Percentiles rank a stretch among this genome's conserved stretches.
Evolutionary conservation across 2,797 vertebrate genomes (phyloP).

Genomic region (Myoxocephalus aenaeus): DNA sequence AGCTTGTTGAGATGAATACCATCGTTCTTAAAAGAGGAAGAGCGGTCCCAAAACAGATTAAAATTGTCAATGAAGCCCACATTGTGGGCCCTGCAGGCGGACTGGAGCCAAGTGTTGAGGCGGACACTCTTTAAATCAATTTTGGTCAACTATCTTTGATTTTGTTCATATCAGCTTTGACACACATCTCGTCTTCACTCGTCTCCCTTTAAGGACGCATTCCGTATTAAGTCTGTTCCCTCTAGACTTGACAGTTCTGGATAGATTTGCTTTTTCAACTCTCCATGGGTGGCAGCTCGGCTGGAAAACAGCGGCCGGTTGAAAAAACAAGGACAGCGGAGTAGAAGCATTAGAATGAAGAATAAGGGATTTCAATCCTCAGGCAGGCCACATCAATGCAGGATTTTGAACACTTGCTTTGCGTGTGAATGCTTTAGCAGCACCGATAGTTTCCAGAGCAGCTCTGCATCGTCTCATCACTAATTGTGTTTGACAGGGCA

Average conservation of each 20-base stretch:
- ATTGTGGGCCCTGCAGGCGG: too few relatives aligned
- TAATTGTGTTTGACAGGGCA: background rate
- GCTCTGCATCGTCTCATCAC: background rate
- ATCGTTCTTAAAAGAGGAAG: too few relatives aligned
- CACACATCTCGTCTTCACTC: conserved; percentile 12
- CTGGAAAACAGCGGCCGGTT: conserved; percentile 32
- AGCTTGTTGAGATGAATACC: too few relatives aligned
- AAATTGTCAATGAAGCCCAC: too few relatives aligned
- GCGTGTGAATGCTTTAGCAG: conserved; percentile 9
- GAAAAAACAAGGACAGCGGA: conserved; percentile 18
- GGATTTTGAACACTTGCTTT: conserved; percentile 10
- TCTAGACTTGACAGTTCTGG: conserved; percentile 45
- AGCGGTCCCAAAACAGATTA: too few relatives aligned
- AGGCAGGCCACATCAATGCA: conserved; percentile 3
- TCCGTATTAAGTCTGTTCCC: conserved; percentile 22
- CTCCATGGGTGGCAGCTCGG: conserved; percentile 33
- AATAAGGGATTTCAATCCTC: conserved; percentile 15
- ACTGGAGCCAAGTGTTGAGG: too few relatives aligned
- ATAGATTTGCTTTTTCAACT: conserved; percentile 36
- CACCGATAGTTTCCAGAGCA: background rate
- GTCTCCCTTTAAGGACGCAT: conserved; percentile 17
- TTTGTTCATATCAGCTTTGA: background rate
- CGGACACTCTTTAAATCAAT: too few relatives aligned
- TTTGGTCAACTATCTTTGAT: too few relatives aligned
- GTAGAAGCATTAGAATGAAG: conserved; percentile 33